Conservation (phyloP, 2,113 vertebrate species). For the Emydura subglobosa region DNA sequence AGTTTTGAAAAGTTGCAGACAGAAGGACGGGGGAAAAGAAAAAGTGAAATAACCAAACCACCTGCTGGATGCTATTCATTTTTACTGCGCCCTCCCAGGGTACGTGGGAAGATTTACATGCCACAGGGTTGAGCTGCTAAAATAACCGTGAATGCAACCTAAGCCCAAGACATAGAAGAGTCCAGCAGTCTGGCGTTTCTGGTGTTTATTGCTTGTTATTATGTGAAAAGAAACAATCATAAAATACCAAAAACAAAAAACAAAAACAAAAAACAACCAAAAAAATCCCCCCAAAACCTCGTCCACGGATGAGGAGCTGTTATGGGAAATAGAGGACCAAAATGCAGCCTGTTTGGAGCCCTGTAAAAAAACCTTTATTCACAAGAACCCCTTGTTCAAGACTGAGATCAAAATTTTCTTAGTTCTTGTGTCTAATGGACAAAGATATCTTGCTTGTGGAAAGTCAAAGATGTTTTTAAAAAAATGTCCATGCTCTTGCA, state of each 20-base stretch:
- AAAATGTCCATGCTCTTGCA: neutral
- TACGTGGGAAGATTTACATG: neutral
- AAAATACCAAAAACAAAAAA: neutral
- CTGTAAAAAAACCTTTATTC: neutral
- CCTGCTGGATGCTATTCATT: neutral
- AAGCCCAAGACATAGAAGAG: neutral
- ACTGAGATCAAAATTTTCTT: neutral
- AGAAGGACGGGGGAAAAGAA: neutral
- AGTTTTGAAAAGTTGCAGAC: neutral
- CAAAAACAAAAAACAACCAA: no score
- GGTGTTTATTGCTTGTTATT: neutral
- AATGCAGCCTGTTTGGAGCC: neutral
- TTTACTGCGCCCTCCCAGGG: neutral
- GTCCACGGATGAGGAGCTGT: neutral
- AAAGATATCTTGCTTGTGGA: neutral
- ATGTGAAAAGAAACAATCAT: neutral
- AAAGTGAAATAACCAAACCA: neutral
- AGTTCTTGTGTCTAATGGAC: neutral
- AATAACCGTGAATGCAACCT: neutral
- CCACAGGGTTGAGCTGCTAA: neutral
- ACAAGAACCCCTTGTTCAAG: neutral
- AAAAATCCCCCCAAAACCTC: neutral
- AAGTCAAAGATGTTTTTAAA: neutral
- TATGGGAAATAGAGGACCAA: neutral
- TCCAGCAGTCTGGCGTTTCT: neutral